Conservation (phyloP, 2,797 vertebrate genomes). For the Pampus argenteus region DNA sequence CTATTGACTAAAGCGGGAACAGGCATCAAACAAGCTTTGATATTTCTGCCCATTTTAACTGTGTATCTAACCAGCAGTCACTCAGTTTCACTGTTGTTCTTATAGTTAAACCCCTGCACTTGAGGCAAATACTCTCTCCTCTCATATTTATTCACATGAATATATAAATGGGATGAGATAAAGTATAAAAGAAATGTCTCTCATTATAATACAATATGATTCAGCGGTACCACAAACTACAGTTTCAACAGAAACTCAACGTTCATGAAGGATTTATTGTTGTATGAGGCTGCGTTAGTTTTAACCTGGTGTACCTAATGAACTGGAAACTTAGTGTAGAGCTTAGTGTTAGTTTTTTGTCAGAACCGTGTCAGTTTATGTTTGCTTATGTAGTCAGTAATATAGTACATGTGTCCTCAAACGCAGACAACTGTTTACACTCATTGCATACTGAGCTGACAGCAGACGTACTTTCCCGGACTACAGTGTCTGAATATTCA, state of each 20-base stretch:
- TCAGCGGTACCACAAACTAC: background rate
- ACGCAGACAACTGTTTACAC: slow-evolving; percentile 17
- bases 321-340: background rate
- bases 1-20: background rate
- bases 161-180: background rate
- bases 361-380: slow-evolving; percentile 8
- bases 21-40: slow-evolving; percentile 11
- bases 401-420: slow-evolving; percentile 37
- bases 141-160: background rate
- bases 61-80: background rate
- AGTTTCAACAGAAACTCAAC: background rate
- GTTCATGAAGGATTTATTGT: background rate
- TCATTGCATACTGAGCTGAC: slow-evolving; percentile 47
- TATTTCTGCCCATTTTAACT: background rate
- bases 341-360: slow-evolving; percentile 13
- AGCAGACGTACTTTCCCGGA: slow-evolving; percentile 39
- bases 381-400: slow-evolving; percentile 43
- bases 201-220: background rate
- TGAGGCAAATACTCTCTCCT: background rate
- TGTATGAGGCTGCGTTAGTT: background rate
- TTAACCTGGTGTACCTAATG: background rate
- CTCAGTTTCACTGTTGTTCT: background rate
- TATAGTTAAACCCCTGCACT: background rate
- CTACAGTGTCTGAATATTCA: slow-evolving; percentile 42
- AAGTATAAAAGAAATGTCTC: background rate